These are phyloP conservation scores for Bibio marci DNA, from an alignment of 2,888 invertebrate species.

Conservation along the genomic window DNA sequence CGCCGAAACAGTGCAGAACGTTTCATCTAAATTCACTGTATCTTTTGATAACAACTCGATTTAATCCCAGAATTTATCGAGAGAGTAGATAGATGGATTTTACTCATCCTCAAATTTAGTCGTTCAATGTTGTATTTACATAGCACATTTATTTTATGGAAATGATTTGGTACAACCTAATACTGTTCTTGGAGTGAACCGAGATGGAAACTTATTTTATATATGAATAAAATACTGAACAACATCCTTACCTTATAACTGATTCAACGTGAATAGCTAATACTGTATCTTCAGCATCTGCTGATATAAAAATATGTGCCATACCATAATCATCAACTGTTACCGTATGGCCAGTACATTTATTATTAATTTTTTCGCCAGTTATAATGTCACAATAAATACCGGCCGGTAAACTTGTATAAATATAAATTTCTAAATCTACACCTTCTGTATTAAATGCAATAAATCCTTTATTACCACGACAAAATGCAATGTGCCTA, in stretches of 20 bases:
- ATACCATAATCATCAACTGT: constrained; percentile 13
- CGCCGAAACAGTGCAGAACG: no score
- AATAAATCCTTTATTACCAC: constrained; percentile 49
- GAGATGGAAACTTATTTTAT: no score
- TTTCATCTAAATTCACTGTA: no score
- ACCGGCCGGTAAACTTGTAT: constrained; percentile 50
- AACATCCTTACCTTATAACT: constrained; percentile 12
- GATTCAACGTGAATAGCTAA: constrained; percentile 37
- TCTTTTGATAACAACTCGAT: no score
- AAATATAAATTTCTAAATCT: constrained; percentile 16
- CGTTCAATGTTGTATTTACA: no score
- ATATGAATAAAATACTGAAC: no score
- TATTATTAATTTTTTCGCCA: constrained; percentile 31
- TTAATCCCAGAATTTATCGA: no score
- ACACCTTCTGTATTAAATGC: constrained; percentile 45
- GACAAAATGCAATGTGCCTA: constrained; percentile 62
- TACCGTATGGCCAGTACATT: constrained; percentile 46
- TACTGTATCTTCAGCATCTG: constrained; percentile 36
- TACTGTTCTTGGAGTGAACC: no score
- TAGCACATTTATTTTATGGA: no score
- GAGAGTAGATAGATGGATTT: no score
- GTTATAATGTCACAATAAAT: constrained; percentile 65
- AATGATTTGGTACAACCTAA: no score
- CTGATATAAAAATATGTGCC: constrained; percentile 12
- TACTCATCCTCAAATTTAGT: no score